Base-by-base conservation (phyloP, 2,888 invertebrate genomes). In the Allolobophora icterica region DNA sequence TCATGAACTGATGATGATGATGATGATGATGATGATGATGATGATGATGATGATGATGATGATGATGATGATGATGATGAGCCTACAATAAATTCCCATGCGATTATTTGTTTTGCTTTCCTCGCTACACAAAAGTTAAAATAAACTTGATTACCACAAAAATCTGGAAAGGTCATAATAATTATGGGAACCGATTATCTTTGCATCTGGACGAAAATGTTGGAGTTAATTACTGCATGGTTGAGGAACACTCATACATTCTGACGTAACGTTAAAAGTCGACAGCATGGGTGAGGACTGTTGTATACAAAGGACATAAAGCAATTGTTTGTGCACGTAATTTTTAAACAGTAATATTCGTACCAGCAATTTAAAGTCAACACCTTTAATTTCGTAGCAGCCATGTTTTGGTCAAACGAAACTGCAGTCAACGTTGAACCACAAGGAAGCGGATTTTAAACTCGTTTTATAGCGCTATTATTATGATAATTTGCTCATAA, bases 331-430 rank as follows among this genome's bases (percentile, higher is more conserved):
- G 42, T 30, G 5, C n/a, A 84, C 71, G 71, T n/a, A 38, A n/a
- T 89, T 40, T n/a, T 38, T 21, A 35, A 90, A 84, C 19, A 35
- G 15, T 15, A 35, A 58, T 40, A 89, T 58, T 38, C 71, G 87
- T 83, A 91, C 91, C 91, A 91, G 52, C 91, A 91, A 89, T 91
- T 91, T 38, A 91, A 89, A 45, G 91, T 91, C 90, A 91, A 90
- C n/a, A 90, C 90, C 38, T 89, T 91, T 17, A 91, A 42, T 35
- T 58, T 89, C 58, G 90, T 90, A 15, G 15, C 87, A 0, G 87
- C 87, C 87, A 87, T 52, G 71, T 71, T 71, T 71, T 71, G 30
- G 11, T 2, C 71, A 71, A 71, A 71, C n/a, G 71, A 71, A 71
- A 52, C 24, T 24, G 17, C 21, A 71, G 8, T 8, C 11, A 30